Percentiles rank a stretch among this genome's conserved stretches.
phyloP scores from a whole-genome alignment of 2,888 invertebrate genomes.

The Archips xylosteana region DNA sequence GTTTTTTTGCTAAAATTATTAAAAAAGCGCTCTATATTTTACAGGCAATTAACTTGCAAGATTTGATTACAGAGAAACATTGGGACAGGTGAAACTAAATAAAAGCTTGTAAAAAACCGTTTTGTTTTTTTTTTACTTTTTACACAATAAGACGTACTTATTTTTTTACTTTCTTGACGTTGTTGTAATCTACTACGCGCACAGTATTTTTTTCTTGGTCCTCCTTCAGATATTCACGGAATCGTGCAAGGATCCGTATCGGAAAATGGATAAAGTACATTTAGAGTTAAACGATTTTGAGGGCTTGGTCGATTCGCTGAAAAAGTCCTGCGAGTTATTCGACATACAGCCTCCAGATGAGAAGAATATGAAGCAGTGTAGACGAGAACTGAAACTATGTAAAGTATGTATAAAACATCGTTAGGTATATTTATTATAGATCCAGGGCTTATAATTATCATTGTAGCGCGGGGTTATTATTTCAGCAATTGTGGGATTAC shows the following conservation, averaged over 20 bases:
- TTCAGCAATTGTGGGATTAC: slow-evolving; percentile 95
- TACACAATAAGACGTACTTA: too few species aligned
- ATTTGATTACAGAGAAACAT: too few species aligned
- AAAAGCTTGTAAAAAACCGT: too few species aligned
- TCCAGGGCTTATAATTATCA: neutral
- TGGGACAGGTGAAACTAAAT: too few species aligned
- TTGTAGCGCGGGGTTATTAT: neutral
- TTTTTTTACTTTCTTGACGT: neutral
- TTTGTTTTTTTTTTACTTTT: too few species aligned
- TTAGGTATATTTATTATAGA: neutral
- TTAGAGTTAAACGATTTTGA: slow-evolving; percentile 88
- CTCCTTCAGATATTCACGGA: slow-evolving; percentile 85
- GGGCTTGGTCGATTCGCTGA: slow-evolving; percentile 87
- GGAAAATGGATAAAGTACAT: slow-evolving; percentile 89
- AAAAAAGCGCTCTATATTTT: too few species aligned
- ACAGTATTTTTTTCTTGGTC: slow-evolving; percentile 13
- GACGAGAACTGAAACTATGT: slow-evolving; percentile 90
- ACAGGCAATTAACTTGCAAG: too few species aligned
- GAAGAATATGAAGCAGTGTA: slow-evolving; percentile 89
- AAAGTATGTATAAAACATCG: slow-evolving; percentile 81
- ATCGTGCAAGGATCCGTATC: slow-evolving; percentile 88
- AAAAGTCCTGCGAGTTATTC: slow-evolving; percentile 92
- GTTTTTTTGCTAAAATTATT: too few species aligned
- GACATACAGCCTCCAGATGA: slow-evolving; percentile 95
- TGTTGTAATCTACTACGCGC: neutral